Conservation (phyloP, 1,140 invertebrate genomes). For the Drosophila guanche region DNA sequence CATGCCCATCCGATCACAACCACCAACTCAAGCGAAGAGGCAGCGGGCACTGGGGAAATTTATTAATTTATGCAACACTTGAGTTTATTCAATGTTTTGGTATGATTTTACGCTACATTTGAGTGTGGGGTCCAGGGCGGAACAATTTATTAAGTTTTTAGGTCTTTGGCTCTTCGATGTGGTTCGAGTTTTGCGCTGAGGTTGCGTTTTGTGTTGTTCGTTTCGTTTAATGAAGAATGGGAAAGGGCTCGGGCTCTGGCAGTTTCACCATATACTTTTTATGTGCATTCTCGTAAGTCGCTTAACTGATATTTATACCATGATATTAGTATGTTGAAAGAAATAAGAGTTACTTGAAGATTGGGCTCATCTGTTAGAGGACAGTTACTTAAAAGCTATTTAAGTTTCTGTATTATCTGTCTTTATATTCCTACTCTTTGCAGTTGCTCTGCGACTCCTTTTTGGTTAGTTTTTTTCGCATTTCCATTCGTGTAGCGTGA, state of each 20-base stretch:
- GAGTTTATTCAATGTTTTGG: conserved; percentile 47
- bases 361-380: too few species aligned
- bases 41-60: conserved; percentile 28
- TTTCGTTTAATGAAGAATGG: conserved; percentile 26
- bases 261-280: neutral
- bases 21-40: neutral
- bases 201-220: conserved; percentile 27
- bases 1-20: conserved; percentile 2
- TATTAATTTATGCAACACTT: conserved; percentile 75
- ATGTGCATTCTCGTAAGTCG: conserved; percentile 15
- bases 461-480: too few species aligned
- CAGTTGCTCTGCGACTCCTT: too few species aligned
- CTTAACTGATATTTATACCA: conserved; percentile 16
- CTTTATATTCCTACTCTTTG: too few species aligned
- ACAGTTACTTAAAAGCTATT: too few species aligned
- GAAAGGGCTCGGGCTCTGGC: neutral
- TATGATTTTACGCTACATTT: conserved; percentile 72
- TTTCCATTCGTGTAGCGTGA: too few species aligned
- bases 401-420: too few species aligned
- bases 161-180: conserved; percentile 22
- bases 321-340: too few species aligned
- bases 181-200: conserved; percentile 28
- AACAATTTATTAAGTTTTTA: conserved; percentile 44
- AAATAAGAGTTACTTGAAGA: too few species aligned
- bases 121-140: conserved; percentile 17